Conservation (phyloP, 1,140 invertebrate species). For the Scaptomyza graminum region DNA sequence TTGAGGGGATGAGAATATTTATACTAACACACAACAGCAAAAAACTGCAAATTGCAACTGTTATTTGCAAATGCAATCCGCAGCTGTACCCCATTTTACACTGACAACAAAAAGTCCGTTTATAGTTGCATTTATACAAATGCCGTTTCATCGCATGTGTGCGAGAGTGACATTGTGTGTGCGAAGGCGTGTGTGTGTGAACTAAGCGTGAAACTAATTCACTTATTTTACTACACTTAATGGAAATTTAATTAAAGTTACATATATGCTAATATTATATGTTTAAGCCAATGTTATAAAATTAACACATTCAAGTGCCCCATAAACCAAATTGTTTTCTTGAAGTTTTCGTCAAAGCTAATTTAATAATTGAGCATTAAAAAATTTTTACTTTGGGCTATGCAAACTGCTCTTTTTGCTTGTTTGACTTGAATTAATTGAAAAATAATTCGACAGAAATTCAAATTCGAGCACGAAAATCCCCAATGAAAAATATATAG, state of each 20-base stretch:
- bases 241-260: conserved; percentile 2
- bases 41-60: conserved; percentile 42
- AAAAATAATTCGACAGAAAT: conserved; percentile 45
- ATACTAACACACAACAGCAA: neutral
- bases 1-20: conserved; percentile 11
- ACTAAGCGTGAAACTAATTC: conserved; percentile 2
- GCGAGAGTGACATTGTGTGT: neutral
- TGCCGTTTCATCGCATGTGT: neutral
- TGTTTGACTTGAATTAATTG: conserved; percentile 39
- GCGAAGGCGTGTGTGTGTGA: neutral
- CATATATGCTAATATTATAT: too few relatives aligned
- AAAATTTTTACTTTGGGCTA: conserved; percentile 6
- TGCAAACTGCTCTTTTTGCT: conserved; percentile 3
- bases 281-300: conserved; percentile 2
- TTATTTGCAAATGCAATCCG: conserved; percentile 53
- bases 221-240: neutral
- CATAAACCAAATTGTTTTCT: neutral
- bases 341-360: conserved; percentile 13
- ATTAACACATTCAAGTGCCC: neutral
- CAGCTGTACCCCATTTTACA: conserved; percentile 46
- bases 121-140: conserved; percentile 5
- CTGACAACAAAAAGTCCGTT: conserved; percentile 24
- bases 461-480: conserved; percentile 17
- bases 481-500: conserved; percentile 9
- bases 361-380: conserved; percentile 33